A percentile compares a stretch with the other conserved stretches of the same genome.
These are phyloP conservation scores for Philonicus albiceps DNA, from an alignment of 2,888 invertebrate species.

Conservation along the genomic window DNA sequence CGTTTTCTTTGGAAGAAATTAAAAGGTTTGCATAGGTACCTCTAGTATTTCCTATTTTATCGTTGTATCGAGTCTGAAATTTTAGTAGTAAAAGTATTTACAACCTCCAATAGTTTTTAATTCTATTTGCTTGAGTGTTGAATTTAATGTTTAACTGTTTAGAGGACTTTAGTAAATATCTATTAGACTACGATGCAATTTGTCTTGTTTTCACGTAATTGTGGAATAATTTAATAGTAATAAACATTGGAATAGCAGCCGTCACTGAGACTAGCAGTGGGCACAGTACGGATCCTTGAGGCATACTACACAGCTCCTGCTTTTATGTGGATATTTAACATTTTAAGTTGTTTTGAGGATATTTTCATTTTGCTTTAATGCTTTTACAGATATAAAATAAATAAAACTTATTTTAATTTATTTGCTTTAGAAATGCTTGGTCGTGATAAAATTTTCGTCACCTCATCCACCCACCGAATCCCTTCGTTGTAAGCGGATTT, in stretches of 20 bases:
- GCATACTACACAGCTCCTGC: neutral
- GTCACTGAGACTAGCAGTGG: neutral
- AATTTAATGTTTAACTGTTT: too few relatives aligned
- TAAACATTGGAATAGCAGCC: too few relatives aligned
- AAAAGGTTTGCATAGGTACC: neutral
- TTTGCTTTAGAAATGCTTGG: conserved; percentile 23
- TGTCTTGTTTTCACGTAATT: too few relatives aligned
- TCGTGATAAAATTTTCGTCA: conserved; percentile 32
- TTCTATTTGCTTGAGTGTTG: too few relatives aligned
- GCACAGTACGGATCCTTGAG: neutral
- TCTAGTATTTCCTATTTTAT: too few relatives aligned
- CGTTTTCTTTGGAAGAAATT: neutral
- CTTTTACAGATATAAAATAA: neutral
- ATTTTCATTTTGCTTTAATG: neutral
- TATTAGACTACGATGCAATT: too few relatives aligned
- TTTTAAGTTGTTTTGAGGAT: neutral
- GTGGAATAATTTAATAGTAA: too few relatives aligned
- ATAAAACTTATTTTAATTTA: neutral
- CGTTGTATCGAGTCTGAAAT: too few relatives aligned
- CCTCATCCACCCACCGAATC: conserved; percentile 31
- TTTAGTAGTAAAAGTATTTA: too few relatives aligned
- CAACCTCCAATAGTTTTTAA: too few relatives aligned
- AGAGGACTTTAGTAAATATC: too few relatives aligned
- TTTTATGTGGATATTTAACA: too few relatives aligned
- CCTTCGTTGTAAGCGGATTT: conserved; percentile 25